A percentile compares a stretch with the other conserved stretches of the same genome.
Evolutionary conservation across 2,888 invertebrate genomes (phyloP).

Genomic region (Xestobium rufovillosum): DNA sequence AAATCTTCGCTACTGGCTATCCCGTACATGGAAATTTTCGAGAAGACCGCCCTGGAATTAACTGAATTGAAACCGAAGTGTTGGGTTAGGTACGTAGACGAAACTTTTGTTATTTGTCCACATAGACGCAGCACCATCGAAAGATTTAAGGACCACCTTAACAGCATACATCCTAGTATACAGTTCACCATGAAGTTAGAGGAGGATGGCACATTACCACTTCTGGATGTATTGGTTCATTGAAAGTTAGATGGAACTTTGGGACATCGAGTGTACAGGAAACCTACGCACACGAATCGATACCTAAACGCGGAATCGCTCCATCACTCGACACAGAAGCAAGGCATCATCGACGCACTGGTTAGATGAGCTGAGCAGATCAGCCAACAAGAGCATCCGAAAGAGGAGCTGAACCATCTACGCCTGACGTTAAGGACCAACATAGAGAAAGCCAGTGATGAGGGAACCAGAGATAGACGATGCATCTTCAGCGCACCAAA

Average conservation of each 20-base stretch:
- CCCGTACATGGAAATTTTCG: not conserved
- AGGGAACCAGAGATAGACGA: too few relatives aligned
- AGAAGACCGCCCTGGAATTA: not conserved
- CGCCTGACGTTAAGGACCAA: too few relatives aligned
- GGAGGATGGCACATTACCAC: not conserved
- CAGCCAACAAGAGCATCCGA: too few relatives aligned
- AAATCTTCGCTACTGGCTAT: not conserved
- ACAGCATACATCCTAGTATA: not conserved
- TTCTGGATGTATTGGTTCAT: not conserved
- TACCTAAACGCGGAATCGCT: not conserved
- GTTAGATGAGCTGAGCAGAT: too few relatives aligned
- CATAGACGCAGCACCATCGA: not conserved
- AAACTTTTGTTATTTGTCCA: not conserved
- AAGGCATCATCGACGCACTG: too few relatives aligned
- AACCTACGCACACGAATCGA: not conserved
- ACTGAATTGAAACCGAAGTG: not conserved
- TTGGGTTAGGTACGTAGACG: not conserved
- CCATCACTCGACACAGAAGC: slow-evolving; percentile 1
- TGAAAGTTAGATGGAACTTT: not conserved
- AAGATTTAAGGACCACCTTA: not conserved
- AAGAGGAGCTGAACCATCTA: too few relatives aligned
- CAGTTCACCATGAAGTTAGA: not conserved
- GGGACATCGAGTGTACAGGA: not conserved
- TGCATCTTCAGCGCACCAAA: too few relatives aligned
- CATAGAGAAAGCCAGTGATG: too few relatives aligned